phyloP scores from a whole-genome alignment of 2,888 invertebrate genomes.

The Volucella inanis region DNA sequence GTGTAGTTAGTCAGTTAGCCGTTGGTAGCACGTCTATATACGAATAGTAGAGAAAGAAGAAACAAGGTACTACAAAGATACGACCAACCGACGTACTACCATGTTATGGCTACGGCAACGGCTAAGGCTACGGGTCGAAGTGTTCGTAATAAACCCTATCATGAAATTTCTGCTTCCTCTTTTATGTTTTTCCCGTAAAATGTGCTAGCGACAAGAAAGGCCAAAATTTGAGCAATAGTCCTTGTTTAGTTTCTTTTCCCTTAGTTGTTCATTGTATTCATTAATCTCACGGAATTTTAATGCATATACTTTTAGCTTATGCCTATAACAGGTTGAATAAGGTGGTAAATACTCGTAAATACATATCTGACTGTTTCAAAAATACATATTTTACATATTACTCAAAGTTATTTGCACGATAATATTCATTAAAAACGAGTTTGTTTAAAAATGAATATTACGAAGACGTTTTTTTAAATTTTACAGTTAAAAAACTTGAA shows the following conservation, averaged over 20 bases:
- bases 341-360: constrained; percentile 1
- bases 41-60: background rate
- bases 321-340: background rate
- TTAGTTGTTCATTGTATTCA: constrained; percentile 16
- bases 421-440: no score
- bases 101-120: background rate
- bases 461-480: no score
- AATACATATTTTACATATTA: no score
- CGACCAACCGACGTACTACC: background rate
- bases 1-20: no score
- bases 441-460: no score
- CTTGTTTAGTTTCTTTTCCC: constrained; percentile 33
- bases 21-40: no score
- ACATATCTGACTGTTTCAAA: background rate
- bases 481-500: no score
- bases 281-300: constrained; percentile 29
- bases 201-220: background rate
- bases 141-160: constrained; percentile 32
- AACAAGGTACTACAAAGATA: background rate
- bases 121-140: background rate
- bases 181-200: constrained; percentile 13
- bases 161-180: constrained; percentile 14
- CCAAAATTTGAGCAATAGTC: background rate
- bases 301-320: background rate
- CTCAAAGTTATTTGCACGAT: no score